Base-by-base conservation (phyloP, 2,113 vertebrate genomes). In the Brachyistius frenatus region DNA sequence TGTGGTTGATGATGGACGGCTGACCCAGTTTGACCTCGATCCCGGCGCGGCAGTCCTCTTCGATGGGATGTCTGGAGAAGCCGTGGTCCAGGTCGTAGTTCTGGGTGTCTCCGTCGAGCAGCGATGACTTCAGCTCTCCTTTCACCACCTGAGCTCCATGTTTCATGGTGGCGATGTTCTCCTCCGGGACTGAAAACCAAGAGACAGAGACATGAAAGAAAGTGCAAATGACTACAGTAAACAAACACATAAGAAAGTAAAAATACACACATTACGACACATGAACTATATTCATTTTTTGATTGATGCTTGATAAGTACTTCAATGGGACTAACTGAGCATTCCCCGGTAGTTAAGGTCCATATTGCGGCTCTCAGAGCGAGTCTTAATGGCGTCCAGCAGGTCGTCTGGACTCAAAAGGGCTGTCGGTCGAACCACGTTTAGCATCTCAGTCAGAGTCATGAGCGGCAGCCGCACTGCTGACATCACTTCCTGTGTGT, bases 111-210 rank as follows among this genome's bases (percentile, higher is more conserved):
- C 98, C 98, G 62, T 99, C 98, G 83, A 99, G 88, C 23, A 99
- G 94, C 5, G 98, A 96, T 0, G 98, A 98, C 88, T 98, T 99
- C 84, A 99, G 93, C 89, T 99, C 98, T 0, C 98, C 98, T 87
- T 98, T 99, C 13, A 99, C 96, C 78, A 99, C 98, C 88, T 98
- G 97, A 1, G 98, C 97, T 7, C 98, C 98, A 13, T 97, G 95
- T 87, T 99, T 99, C 98, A 99, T 98, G 10, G 98, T 98, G 74
- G 98, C 98, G 53, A 99, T 97, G 89, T 99, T 99, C 91, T 99
- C 98, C 88, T 98, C 98, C 0, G 97, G 97, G 88, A 99, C 98
- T 99, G 72, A 39, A 79, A 52, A 30, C 54, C 31, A 9, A 2
- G 3, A 54, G 35, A 35, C 6, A 60, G 11, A 62, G 5, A 9